Evolutionary conservation across 2,888 invertebrate species (phyloP).

Genomic region (Drosophila birchii): DNA sequence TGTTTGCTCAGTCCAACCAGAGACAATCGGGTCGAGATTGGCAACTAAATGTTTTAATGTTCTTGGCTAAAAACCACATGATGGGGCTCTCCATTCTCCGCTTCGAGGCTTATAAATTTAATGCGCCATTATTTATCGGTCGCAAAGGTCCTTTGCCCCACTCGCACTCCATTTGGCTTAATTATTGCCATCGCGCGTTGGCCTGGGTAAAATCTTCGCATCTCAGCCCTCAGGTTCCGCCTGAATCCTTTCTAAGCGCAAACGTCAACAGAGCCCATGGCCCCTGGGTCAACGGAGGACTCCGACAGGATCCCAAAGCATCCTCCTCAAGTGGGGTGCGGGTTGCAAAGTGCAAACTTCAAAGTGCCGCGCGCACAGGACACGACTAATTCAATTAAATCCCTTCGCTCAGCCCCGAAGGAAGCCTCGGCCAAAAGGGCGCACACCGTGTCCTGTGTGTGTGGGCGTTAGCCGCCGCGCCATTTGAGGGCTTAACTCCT

Average conservation of each 20-base stretch:
- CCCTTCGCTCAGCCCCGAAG: conserved; percentile 39
- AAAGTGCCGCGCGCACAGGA: conserved; percentile 68
- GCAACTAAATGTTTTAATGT: conserved; percentile 71
- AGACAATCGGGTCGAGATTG: conserved; percentile 40
- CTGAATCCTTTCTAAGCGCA: conserved; percentile 52
- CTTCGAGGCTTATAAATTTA: conserved; percentile 47
- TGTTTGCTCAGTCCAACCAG: conserved; percentile 47
- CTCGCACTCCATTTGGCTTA: conserved; percentile 44
- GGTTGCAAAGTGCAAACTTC: conserved; percentile 71
- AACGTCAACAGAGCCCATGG: conserved; percentile 65
- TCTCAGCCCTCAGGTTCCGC: conserved; percentile 57
- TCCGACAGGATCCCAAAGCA: conserved; percentile 2
- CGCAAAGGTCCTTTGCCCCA: conserved; percentile 17
- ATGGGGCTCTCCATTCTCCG: conserved; percentile 20
- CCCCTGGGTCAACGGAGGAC: conserved; percentile 57
- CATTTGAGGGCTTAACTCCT: conserved; percentile 61
- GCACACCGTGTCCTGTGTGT: conserved; percentile 3
- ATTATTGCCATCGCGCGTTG: conserved; percentile 65
- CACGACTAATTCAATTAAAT: conserved; percentile 77
- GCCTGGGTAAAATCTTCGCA: conserved; percentile 64
- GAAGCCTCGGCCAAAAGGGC: conserved; percentile 19
- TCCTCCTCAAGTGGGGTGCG: conserved; percentile 22
- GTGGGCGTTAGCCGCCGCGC: conserved; percentile 29
- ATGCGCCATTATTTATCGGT: conserved; percentile 50
- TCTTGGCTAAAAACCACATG: conserved; percentile 58